These are phyloP conservation scores for Drosophila paramelanica DNA, from an alignment of 2,888 invertebrate species.

Conservation along the genomic window DNA sequence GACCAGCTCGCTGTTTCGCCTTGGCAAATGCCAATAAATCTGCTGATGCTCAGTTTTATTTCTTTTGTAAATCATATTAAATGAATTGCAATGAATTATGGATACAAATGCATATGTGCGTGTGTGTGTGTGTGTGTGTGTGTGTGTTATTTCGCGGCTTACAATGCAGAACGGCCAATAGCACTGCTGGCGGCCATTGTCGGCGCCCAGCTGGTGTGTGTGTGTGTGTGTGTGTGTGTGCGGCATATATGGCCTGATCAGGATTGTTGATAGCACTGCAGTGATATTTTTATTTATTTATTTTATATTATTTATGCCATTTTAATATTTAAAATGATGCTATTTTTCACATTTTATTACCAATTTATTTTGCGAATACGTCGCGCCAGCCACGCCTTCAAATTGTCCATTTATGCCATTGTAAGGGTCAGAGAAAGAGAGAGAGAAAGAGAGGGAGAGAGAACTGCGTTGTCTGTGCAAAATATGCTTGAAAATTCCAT, in stretches of 20 bases:
- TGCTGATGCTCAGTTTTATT: constrained; percentile 60
- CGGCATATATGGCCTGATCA: constrained; percentile 4
- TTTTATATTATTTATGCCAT: constrained; percentile 74
- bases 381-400: constrained; percentile 44
- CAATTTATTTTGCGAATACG: constrained; percentile 66
- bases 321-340: constrained; percentile 78
- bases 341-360: constrained; percentile 81
- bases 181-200: constrained; percentile 44
- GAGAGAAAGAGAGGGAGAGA: not conserved
- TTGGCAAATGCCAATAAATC: constrained; percentile 62
- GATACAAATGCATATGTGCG: constrained; percentile 54
- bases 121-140: constrained; percentile 9
- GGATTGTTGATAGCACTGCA: constrained; percentile 60
- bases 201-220: constrained; percentile 15
- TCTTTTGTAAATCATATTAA: constrained; percentile 77
- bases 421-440: not conserved
- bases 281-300: constrained; percentile 78
- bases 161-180: constrained; percentile 46
- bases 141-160: constrained; percentile 60
- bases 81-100: constrained; percentile 77
- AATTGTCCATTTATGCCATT: constrained; percentile 7
- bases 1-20: constrained; percentile 39
- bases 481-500: constrained; percentile 41
- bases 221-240: not conserved
- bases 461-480: constrained; percentile 28